These are phyloP conservation scores for Melanostoma mellinum DNA, from an alignment of 2,888 invertebrate species.

Conservation along the genomic window DNA sequence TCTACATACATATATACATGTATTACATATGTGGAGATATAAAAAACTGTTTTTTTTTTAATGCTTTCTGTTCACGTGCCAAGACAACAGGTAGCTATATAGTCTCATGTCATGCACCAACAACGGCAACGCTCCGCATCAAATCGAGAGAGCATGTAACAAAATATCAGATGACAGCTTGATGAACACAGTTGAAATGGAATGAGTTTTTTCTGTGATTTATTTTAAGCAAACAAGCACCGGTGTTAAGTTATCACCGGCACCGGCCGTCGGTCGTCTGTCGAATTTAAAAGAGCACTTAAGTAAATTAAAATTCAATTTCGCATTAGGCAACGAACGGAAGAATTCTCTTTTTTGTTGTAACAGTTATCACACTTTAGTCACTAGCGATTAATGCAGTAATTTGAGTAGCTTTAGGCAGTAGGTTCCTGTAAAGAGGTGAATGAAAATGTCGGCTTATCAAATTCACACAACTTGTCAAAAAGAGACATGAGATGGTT, in stretches of 20 bases:
- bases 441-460: no score
- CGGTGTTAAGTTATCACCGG: slow-evolving; percentile 8
- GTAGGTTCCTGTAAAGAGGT: no score
- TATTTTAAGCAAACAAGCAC: slow-evolving; percentile 6
- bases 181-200: slow-evolving; percentile 20
- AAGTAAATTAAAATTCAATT: slow-evolving; percentile 10
- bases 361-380: background rate
- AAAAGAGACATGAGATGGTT: no score
- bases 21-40: background rate
- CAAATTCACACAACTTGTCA: no score
- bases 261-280: background rate
- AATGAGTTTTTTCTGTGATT: slow-evolving; percentile 18
- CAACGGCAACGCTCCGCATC: slow-evolving; percentile 22
- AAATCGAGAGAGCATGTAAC: slow-evolving; percentile 42
- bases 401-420: no score
- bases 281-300: slow-evolving; percentile 33
- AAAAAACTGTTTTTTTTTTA: slow-evolving; percentile 10
- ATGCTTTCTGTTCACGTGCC: slow-evolving; percentile 40
- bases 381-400: background rate
- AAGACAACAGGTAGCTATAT: slow-evolving; percentile 44
- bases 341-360: background rate
- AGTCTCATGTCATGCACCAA: background rate
- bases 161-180: slow-evolving; percentile 64
- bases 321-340: background rate
- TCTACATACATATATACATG: background rate